Conservation (phyloP, 1,140 invertebrate genomes). For the Nephotettix cincticeps region DNA sequence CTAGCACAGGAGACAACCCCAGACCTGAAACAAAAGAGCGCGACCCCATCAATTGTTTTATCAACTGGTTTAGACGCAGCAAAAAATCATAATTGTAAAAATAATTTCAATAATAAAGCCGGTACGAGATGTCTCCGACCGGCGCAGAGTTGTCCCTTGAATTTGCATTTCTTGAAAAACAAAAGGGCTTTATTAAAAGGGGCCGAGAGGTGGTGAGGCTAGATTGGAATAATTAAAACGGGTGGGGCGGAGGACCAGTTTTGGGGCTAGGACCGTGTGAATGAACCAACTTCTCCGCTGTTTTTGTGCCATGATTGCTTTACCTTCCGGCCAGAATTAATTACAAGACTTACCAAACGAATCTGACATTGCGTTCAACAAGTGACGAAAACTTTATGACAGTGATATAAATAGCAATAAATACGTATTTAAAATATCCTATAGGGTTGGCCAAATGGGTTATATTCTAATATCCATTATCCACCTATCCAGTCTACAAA, state of each 20-base stretch:
- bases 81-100: conserved; percentile 27
- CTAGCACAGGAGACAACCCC: not conserved
- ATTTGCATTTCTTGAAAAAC: conserved; percentile 26
- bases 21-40: conserved; percentile 17
- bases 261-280: conserved; percentile 1
- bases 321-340: too few relatives aligned
- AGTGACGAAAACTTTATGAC: too few relatives aligned
- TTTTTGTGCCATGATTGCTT: not conserved
- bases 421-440: too few relatives aligned
- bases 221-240: conserved; percentile 14
- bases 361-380: too few relatives aligned
- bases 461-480: too few relatives aligned
- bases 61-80: not conserved
- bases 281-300: not conserved
- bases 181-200: conserved; percentile 8
- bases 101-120: conserved; percentile 23
- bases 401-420: too few relatives aligned
- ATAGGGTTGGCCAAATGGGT: too few relatives aligned
- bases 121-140: not conserved
- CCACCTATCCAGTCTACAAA: too few relatives aligned
- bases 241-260: conserved; percentile 9
- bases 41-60: conserved; percentile 21
- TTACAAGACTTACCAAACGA: too few relatives aligned
- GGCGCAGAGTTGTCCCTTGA: not conserved
- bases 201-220: not conserved